A percentile compares a stretch with the other conserved stretches of the same genome.
These are phyloP conservation scores for Stichodactyla mertensii DNA, from an alignment of 64 coral and sea anemone genomes.

Conservation along the genomic window DNA sequence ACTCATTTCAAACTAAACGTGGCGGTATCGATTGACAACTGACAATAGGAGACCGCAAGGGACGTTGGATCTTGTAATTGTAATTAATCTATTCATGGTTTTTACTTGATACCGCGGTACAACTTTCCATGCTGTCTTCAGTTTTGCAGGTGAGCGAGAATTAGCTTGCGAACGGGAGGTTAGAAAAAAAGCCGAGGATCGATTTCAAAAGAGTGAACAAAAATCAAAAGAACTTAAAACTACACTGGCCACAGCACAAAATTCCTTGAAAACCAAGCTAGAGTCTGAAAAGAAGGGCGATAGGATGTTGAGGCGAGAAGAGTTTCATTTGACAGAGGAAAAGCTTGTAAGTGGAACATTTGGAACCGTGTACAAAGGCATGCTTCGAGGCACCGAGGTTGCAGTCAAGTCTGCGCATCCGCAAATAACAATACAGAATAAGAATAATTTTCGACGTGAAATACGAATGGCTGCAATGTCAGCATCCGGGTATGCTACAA, in stretches of 20 bases:
- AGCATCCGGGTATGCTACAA: constrained; percentile 60
- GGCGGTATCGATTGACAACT: too few relatives aligned
- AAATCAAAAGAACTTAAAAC: background rate
- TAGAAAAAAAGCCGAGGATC: background rate
- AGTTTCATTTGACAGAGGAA: background rate
- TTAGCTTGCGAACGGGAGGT: background rate
- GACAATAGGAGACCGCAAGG: too few relatives aligned
- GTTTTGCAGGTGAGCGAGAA: background rate
- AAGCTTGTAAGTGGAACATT: constrained; percentile 36
- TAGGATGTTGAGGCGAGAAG: constrained; percentile 31
- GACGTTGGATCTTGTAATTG: too few relatives aligned
- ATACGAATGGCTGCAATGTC: constrained; percentile 51
- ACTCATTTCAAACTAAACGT: too few relatives aligned
- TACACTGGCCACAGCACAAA: background rate
- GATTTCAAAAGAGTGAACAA: background rate
- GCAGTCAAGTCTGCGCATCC: constrained; percentile 26
- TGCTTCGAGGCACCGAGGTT: constrained; percentile 39
- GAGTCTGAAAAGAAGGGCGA: constrained; percentile 4
- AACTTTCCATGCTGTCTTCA: too few relatives aligned
- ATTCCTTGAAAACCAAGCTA: background rate
- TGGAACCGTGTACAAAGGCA: constrained; percentile 28
- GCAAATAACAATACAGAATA: background rate
- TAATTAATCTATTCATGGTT: too few relatives aligned
- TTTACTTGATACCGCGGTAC: too few relatives aligned
- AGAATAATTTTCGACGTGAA: constrained; percentile 34